Evolutionary conservation across 2,113 vertebrate genomes (phyloP).

Genomic region (Cettia cetti): DNA sequence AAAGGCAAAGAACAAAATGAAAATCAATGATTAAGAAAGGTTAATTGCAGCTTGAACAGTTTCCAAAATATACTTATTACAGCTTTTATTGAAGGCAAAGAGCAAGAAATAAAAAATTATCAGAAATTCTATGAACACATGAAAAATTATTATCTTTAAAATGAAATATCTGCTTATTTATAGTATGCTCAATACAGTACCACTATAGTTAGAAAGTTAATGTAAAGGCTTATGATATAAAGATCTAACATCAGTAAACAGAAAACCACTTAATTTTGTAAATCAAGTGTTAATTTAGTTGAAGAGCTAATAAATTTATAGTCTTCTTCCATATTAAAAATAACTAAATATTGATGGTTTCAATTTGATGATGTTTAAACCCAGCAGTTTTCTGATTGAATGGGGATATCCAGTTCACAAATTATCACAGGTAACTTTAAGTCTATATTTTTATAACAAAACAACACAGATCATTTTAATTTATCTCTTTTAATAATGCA

Average conservation of each 20-base stretch:
- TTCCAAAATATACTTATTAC: slow-evolving; percentile 36
- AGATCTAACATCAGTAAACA: neutral
- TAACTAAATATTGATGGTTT: neutral
- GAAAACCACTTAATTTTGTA: neutral
- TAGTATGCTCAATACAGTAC: neutral
- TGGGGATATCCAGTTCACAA: neutral
- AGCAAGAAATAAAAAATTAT: slow-evolving; percentile 6
- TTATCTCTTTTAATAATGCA: neutral
- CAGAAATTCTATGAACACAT: neutral
- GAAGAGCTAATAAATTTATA: neutral
- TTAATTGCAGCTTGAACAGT: neutral
- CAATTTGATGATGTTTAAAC: neutral
- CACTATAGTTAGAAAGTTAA: neutral
- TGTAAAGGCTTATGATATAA: neutral
- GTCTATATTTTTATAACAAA: neutral
- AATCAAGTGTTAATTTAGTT: neutral
- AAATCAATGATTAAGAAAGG: slow-evolving; percentile 14
- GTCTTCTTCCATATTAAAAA: neutral
- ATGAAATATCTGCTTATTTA: neutral
- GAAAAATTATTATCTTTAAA: neutral
- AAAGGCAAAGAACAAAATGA: slow-evolving; percentile 22
- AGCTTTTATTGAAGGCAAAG: neutral
- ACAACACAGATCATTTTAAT: neutral
- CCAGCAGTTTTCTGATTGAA: neutral
- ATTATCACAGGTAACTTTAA: neutral